Percentiles rank a stretch among this genome's conserved stretches.
Conservation (phyloP, 2,113 vertebrate genomes). For the Paralichthys olivaceus region DNA sequence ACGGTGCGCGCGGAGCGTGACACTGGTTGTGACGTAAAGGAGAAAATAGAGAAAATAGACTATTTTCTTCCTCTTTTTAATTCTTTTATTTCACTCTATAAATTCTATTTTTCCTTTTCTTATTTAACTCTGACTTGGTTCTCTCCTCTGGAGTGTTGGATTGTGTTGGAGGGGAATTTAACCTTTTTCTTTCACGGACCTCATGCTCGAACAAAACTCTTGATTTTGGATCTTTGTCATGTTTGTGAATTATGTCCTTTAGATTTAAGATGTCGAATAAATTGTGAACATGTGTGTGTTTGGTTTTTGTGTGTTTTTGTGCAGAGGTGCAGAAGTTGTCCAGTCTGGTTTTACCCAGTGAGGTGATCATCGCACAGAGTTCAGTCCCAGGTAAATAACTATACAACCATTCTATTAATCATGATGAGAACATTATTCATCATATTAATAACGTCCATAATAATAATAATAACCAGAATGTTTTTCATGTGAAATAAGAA, state of each 20-base stretch:
- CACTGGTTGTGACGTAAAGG: slow-evolving; percentile 69
- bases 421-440: background rate
- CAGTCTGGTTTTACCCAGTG: slow-evolving; percentile 93
- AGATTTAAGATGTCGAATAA: no score
- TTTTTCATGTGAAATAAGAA: background rate
- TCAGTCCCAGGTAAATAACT: slow-evolving; percentile 86
- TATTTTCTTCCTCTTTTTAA: background rate
- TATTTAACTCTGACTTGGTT: background rate
- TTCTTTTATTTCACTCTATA: no score
- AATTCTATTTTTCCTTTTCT: no score
- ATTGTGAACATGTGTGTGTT: background rate
- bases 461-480: background rate
- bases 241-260: no score
- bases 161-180: no score
- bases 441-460: background rate
- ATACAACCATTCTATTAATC: no score
- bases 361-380: slow-evolving; percentile 97
- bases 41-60: background rate
- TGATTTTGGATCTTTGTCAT: no score
- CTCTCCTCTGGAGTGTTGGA: no score
- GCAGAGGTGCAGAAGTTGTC: slow-evolving; percentile 96
- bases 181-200: no score
- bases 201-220: no score
- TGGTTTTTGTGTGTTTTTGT: background rate
- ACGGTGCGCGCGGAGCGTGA: slow-evolving; percentile 1